Evolutionary conservation across 1,140 invertebrate genomes (phyloP), one percentile per base, ranked within the genome.

Genomic region (Drosophila littoralis): DNA sequence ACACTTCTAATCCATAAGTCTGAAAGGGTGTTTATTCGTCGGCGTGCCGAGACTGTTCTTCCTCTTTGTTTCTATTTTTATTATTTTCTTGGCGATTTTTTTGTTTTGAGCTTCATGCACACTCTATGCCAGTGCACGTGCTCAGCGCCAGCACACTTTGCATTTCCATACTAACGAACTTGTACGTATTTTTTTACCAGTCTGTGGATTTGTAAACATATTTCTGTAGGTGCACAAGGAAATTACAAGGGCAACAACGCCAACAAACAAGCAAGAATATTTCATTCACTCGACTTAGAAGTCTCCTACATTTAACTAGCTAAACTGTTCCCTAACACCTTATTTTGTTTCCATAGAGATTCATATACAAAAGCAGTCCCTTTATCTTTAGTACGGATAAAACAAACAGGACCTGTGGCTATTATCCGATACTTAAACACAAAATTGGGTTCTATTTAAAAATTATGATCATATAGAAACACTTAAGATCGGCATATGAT

Each of bases 111-210:
- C 17, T 69, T 64, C 69, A 71, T 86, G 83, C 82, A 82, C 86
- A 75, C 67, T 85, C 54, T 79, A 82, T 70, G 46, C 46, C 35
- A 10, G 15, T 40, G 70, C 66, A 85, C 63, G 82, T 69, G 74
- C 59, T 22, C 22, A 22, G 0, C 65, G 58, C 12, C 15, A 59
- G 65, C 33, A 63, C 74, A 71, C 58, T 85, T 81, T 68, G 65
- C 77, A 79, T 74, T 57, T 61, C 33, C 6, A 40, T 12, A 60
- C 13, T 8, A 15, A 36, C 32, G 4, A 13, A 68, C 17, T n/a
- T 13, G 13, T 46, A 10, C 15, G 8, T 51, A 13, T 36, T 12
- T 51, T 51, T 45, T 12, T 13, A 13, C 9, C 28, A 38, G 28
- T 7, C 22, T 32, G 36, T 8, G 10, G 42, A 64, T 65, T 61